These are phyloP conservation scores for Petrocephalus schoutedeni DNA, from an alignment of 2,797 vertebrate species.

Conservation along the genomic window DNA sequence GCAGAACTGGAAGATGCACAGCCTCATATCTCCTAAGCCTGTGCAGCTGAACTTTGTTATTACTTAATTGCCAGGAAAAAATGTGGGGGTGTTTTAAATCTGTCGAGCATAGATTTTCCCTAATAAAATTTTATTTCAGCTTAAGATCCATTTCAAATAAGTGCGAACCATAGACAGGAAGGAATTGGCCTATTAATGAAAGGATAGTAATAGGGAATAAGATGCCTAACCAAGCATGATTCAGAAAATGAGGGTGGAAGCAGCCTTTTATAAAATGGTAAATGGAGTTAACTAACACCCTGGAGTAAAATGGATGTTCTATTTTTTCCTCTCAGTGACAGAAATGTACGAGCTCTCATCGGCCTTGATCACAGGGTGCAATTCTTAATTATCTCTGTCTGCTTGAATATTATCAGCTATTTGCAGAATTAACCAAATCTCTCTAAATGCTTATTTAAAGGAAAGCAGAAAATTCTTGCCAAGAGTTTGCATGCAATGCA, in stretches of 20 bases:
- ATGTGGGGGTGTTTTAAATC: background rate
- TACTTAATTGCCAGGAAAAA: background rate
- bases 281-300: background rate
- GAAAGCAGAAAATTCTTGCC: background rate
- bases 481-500: background rate
- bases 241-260: background rate
- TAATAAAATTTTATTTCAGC: slow-evolving; percentile 17
- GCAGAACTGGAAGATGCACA: background rate
- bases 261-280: background rate
- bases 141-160: slow-evolving; percentile 12
- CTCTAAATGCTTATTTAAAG: background rate
- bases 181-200: background rate
- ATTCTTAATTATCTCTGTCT: background rate
- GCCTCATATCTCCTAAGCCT: background rate
- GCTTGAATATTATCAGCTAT: background rate
- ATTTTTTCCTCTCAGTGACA: background rate
- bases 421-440: background rate
- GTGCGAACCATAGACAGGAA: background rate
- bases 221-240: background rate
- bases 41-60: background rate
- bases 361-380: background rate
- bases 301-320: background rate
- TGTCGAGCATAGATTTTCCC: slow-evolving; percentile 14
- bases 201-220: background rate
- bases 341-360: background rate